These are phyloP conservation scores for Rhagoletis pomonella DNA, from an alignment of 1,140 invertebrate genomes.

Conservation along the genomic window DNA sequence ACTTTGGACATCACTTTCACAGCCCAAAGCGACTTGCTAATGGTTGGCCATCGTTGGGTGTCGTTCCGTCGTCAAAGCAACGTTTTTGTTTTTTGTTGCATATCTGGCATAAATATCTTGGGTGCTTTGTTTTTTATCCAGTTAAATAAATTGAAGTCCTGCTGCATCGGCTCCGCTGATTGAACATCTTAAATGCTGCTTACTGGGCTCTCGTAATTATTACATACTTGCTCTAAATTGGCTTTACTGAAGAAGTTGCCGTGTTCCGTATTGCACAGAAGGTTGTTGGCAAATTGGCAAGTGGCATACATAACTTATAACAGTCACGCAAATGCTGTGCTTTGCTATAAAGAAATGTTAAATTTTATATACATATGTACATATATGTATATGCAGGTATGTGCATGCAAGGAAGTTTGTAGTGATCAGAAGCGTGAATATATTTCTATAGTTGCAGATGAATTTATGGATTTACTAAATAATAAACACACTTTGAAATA, in stretches of 20 bases:
- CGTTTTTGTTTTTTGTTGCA: conserved; percentile 42
- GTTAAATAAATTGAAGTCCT: conserved; percentile 29
- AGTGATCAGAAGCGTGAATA: too few species aligned
- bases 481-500: too few species aligned
- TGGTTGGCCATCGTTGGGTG: conserved; percentile 57
- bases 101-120: neutral
- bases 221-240: conserved; percentile 36
- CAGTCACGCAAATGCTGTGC: conserved; percentile 47
- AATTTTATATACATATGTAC: neutral
- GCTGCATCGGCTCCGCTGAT: conserved; percentile 3
- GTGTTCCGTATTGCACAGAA: conserved; percentile 25
- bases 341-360: neutral
- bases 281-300: conserved; percentile 46
- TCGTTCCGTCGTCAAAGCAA: conserved; percentile 60
- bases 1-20: conserved; percentile 69
- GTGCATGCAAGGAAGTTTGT: too few species aligned
- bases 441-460: too few species aligned
- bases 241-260: conserved; percentile 8
- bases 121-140: neutral
- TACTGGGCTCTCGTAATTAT: conserved; percentile 37
- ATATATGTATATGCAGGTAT: neutral
- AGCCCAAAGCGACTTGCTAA: conserved; percentile 71
- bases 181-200: conserved; percentile 36
- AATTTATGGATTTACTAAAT: too few species aligned
- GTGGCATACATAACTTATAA: conserved; percentile 34